Conservation (phyloP, 2,888 invertebrate genomes). For the Cepaea hortensis region DNA sequence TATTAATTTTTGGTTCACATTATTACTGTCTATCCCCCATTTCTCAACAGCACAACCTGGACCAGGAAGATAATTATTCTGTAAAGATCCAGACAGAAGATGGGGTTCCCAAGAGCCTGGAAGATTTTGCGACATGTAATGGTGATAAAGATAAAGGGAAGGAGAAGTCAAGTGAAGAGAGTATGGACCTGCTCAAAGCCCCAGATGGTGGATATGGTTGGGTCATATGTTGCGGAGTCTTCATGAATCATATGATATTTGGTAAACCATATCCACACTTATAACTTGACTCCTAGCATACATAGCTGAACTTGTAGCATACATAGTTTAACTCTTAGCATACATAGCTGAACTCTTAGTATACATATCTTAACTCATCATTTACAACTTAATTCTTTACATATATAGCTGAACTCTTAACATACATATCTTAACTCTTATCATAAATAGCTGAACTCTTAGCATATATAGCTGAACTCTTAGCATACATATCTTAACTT, state of each 20-base stretch:
- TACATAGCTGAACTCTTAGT: too few relatives aligned
- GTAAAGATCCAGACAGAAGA: not conserved
- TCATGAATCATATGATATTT: slow-evolving; percentile 28
- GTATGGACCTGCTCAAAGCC: slow-evolving; percentile 2
- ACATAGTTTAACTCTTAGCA: too few relatives aligned
- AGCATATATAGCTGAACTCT: too few relatives aligned
- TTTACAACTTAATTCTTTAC: too few relatives aligned
- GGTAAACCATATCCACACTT: not conserved
- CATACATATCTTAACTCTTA: too few relatives aligned
- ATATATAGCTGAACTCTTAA: too few relatives aligned
- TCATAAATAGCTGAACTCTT: too few relatives aligned
- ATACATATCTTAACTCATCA: too few relatives aligned
- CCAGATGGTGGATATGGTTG: slow-evolving; percentile 44
- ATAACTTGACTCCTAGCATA: not conserved
- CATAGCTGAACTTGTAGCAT: not conserved
- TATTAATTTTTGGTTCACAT: too few relatives aligned
- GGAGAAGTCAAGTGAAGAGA: not conserved
- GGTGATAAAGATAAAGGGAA: not conserved
- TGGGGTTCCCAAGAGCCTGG: not conserved
- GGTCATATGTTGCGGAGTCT: slow-evolving; percentile 18
- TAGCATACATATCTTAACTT: too few relatives aligned
- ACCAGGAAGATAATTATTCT: not conserved
- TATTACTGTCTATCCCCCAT: too few relatives aligned
- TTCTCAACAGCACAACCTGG: not conserved
- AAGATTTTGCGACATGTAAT: not conserved